Conservation (phyloP, 2,888 invertebrate genomes). For the Eupithecia pulchellata region DNA sequence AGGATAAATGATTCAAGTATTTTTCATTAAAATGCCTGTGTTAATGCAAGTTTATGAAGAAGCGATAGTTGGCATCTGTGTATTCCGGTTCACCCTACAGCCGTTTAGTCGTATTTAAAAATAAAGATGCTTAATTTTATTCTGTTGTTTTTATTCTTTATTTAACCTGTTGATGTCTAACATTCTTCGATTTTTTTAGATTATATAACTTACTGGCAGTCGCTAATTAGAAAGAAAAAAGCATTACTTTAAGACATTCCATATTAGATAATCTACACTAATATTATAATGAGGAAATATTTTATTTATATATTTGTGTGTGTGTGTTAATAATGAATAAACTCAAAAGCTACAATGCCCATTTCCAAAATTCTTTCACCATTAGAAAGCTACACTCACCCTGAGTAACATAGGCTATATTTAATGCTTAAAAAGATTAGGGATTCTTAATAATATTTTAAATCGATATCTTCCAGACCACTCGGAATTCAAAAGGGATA, state of each 20-base stretch:
- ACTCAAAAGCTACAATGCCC: too few relatives aligned
- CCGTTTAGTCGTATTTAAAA: conserved; percentile 58
- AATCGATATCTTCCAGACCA: too few relatives aligned
- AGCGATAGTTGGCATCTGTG: conserved; percentile 52
- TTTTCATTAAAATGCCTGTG: conserved; percentile 36
- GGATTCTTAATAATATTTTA: too few relatives aligned
- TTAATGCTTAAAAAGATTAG: too few relatives aligned
- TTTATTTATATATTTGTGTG: too few relatives aligned
- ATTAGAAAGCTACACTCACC: too few relatives aligned
- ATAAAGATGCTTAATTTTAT: conserved; percentile 62
- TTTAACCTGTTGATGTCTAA: not conserved
- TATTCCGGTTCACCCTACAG: conserved; percentile 55
- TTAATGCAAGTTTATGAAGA: conserved; percentile 37
- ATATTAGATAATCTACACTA: too few relatives aligned
- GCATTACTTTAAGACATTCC: not conserved
- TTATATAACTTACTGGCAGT: not conserved
- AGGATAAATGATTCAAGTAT: conserved; percentile 32
- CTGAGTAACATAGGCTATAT: too few relatives aligned
- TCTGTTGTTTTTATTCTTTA: conserved; percentile 6
- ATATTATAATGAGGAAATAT: too few relatives aligned
- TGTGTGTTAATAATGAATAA: too few relatives aligned
- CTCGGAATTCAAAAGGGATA: too few relatives aligned
- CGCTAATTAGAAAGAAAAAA: not conserved
- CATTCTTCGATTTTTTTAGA: not conserved
- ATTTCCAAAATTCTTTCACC: too few relatives aligned